Evolutionary conservation across 2,113 vertebrate species (phyloP), one percentile per base, ranked within the genome.

Genomic region (Nesoenas mayeri): DNA sequence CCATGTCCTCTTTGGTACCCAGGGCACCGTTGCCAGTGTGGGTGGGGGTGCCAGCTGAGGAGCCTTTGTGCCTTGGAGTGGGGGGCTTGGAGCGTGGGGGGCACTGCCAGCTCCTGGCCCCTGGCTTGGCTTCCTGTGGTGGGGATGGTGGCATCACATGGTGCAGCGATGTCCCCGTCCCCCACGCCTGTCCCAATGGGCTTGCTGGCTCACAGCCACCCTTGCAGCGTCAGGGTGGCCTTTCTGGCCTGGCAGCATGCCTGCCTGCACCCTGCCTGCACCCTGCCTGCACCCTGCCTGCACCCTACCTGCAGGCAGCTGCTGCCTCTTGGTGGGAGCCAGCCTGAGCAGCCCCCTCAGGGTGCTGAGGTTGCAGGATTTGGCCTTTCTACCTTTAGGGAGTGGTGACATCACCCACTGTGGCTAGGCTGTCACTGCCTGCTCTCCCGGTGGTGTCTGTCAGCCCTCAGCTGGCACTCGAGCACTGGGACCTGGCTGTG

Each of bases 41-140:
- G 79, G 60, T 54, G 89, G 77, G 48, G 72, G 74, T 50, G 58
- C 36, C 6, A 13, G 13, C 67, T 12, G 3, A 83, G 66, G 56
- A 95, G 86, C 86, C 83, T 95, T 95, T 84, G 96, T 97, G 96
- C 96, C 96, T 97, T 97, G 95, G 71, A 95, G 86, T 61, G 32
- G 83, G 85, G 88, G 82, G 24, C 67, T 90, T 3, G 1, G 64
- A 64, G 64, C n/a, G 72, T 75, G 51, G 82, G 38, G 58, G 47
- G 15, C 13, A 29, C 71, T 80, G 77, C 79, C 72, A 70, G 34
- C 83, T 83, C 91, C 0, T 0, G 11, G 38, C n/a, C 56, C 79
- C 40, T 31, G 26, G 64, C 81, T 88, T 21, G 1, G 53, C 57
- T 71, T 0, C 0, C 70, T 87, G 93, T 24, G 3, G 42, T 1